Evolutionary conservation across 2,888 invertebrate genomes (phyloP).

Genomic region (Diabrotica balteata): DNA sequence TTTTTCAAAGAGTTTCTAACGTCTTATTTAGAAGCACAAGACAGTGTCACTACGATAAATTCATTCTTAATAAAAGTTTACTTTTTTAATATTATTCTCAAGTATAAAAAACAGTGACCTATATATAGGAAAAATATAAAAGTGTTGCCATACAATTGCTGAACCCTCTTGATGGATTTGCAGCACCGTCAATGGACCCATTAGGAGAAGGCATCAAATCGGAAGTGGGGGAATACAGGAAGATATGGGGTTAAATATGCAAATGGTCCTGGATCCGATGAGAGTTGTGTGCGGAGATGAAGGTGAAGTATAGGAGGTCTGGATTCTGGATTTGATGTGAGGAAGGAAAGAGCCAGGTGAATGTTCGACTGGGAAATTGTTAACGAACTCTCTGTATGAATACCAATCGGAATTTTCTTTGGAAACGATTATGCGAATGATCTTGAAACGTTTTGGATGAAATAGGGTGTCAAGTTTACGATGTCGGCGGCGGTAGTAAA

Average conservation of each 20-base stretch:
- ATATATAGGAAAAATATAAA: too few species aligned
- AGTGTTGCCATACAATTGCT: not conserved
- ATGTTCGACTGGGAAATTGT: constrained; percentile 16
- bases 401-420: constrained; percentile 14
- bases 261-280: constrained; percentile 23
- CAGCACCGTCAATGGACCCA: constrained; percentile 22
- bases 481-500: too few species aligned
- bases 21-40: too few species aligned
- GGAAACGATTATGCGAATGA: constrained; percentile 4
- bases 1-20: too few species aligned
- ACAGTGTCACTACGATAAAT: too few species aligned
- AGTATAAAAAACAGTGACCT: too few species aligned
- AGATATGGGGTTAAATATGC: constrained; percentile 35
- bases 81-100: too few species aligned
- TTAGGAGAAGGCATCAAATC: constrained; percentile 40
- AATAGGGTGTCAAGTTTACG: constrained; percentile 1
- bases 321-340: constrained; percentile 12
- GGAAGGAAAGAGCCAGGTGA: constrained; percentile 8
- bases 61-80: too few species aligned
- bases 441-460: constrained; percentile 6
- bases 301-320: constrained; percentile 9
- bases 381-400: constrained; percentile 17
- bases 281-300: constrained; percentile 2
- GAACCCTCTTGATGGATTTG: not conserved
- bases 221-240: constrained; percentile 24